Base-by-base conservation (phyloP, 2,888 invertebrate species). In the Chloromyia formosa region DNA sequence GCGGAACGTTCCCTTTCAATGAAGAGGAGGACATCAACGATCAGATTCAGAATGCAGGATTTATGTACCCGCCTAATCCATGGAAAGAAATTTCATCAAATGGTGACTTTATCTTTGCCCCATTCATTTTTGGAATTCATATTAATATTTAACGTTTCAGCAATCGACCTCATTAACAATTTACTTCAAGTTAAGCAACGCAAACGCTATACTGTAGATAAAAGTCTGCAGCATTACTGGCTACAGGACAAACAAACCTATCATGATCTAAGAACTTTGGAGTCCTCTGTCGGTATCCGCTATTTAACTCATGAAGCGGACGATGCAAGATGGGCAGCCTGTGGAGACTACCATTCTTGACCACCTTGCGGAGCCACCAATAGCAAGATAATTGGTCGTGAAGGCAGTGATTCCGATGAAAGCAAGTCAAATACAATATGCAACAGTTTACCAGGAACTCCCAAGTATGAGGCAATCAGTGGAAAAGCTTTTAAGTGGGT, bases 11-110 rank as follows among this genome's bases (percentile, higher is more conserved):
- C 87, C 98, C 98, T 42, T 99, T 99, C 87, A 99, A 99, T 86
- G 99, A 99, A 87, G 98, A 99, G 86, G 98, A 99, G 87, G 99
- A 99, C 85, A 99, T 99, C 82, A 94, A 97, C 86, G 98, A 98
- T 86, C 99, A 99, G 87, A 99, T 99, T 79, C 97, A 98, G 87
- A 99, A 99, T 88, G 98, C 98, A 42, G 97, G 97, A 74, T 99
- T 99, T 86, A 99, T 99, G 99, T 99, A 98, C 88, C 99, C 99
- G 56, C 94, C 96, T 22, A 92, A 92, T 85, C 98, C 98, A 0
- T 99, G 98, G 98, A 94, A 94, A 82, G 95, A 97, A 85, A 96
- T 98, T 82, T 97, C 97, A 27, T 90, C 91, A 62, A 92, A 95
- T 85, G 95, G 95, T 94, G 86, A 84, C n/a, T n/a, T n/a, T n/a